Evolutionary conservation across 1,140 invertebrate genomes (phyloP), one percentile per base, ranked within the genome.

Genomic region (Reticulitermes speratus): DNA sequence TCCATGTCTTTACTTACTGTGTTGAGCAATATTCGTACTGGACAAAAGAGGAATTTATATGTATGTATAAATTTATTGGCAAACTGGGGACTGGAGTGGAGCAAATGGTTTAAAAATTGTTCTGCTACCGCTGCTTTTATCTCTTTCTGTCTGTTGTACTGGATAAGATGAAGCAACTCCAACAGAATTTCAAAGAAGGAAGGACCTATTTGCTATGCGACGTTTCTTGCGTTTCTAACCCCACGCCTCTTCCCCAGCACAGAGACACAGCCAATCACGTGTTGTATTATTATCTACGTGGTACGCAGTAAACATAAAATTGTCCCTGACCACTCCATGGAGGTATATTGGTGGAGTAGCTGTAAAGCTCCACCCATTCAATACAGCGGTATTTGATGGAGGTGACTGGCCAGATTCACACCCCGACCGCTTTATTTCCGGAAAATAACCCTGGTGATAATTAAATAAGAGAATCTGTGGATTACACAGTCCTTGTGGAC

Each of bases 31-130:
- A 30, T 75, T 30, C 25, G n/a, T 75, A 75, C 65, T 16, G 65
- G 65, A 75, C n/a, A 75, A 75, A 75, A 75, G n/a, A 75, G 14
- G 65, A 75, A 75, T 75, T 75, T 75, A 16, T 75, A 19, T 75
- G 65, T 75, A 75, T 75, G 25, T 11, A 75, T 25, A 75, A 75
- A 75, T 75, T 75, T 75, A 75, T 75, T 75, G 65, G n/a, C 65
- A 19, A 30, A 30, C n/a, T n/a, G 65, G 65, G 65, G n/a, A 75
- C n/a, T 7, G 65, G n/a, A 75, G 65, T 75, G 16, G 65, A 75
- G 65, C 5, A 25, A 75, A 30, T 25, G 65, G 1, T 75, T 75
- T 75, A 75, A 25, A 75, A 75, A 75, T 25, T 75, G 65, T 19
- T 12, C 11, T 25, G 2, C 65, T 30, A 0, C n/a, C 9, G 0